A percentile compares a stretch with the other conserved stretches of the same genome.
These are phyloP conservation scores for Xenopus tropicalis DNA, from an alignment of 2,113 vertebrate species.

Conservation along the genomic window DNA sequence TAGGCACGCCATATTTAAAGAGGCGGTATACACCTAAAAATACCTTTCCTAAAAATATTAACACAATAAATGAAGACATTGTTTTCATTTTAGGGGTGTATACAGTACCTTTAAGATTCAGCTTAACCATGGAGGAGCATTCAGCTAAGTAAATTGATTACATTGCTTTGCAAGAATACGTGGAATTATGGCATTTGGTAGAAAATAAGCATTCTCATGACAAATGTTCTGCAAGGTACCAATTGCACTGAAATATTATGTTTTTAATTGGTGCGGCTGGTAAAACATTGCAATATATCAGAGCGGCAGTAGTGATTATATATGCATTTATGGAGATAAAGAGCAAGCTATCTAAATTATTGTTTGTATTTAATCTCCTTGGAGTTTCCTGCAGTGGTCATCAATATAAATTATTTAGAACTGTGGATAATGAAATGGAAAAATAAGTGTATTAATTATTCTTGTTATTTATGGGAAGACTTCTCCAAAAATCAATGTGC, in stretches of 20 bases:
- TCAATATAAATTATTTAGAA: background rate
- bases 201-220: background rate
- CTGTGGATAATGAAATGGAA: background rate
- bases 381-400: background rate
- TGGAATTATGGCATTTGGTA: background rate
- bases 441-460: background rate
- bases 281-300: conserved; percentile 4
- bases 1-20: too few relatives aligned
- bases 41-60: too few relatives aligned
- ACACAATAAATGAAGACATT: too few relatives aligned
- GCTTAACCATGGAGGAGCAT: too few relatives aligned
- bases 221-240: conserved; percentile 17
- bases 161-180: background rate
- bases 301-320: conserved; percentile 6
- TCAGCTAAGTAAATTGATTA: too few relatives aligned
- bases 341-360: background rate
- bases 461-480: background rate
- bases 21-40: too few relatives aligned
- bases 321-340: background rate
- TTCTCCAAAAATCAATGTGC: background rate
- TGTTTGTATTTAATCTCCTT: background rate
- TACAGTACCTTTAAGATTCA: too few relatives aligned
- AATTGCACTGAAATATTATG: background rate
- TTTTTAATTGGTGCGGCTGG: conserved; percentile 1
- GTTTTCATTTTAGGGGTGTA: too few relatives aligned